Evolutionary conservation across 2,113 vertebrate genomes (phyloP).

Genomic region (Hyperopisus bebe): DNA sequence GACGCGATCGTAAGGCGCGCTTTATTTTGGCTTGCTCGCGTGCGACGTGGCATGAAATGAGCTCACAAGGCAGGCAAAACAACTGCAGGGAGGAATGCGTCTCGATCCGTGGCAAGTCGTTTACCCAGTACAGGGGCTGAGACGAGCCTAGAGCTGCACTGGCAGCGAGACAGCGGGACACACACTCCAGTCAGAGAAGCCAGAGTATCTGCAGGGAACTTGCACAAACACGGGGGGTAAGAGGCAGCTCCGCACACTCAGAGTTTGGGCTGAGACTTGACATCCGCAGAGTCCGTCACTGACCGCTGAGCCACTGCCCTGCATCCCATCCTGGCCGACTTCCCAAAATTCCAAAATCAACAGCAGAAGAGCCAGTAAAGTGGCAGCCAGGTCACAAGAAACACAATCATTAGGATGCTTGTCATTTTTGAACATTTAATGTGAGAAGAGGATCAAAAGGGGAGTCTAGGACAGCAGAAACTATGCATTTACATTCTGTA

Average conservation of each 20-base stretch:
- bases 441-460: not conserved
- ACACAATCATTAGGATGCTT: not conserved
- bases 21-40: not conserved
- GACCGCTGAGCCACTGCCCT: not conserved
- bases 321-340: not conserved
- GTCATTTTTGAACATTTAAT: not conserved
- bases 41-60: not conserved
- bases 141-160: not conserved
- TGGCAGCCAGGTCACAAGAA: not conserved
- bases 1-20: not conserved
- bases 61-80: not conserved
- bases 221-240: not conserved
- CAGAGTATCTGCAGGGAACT: not conserved
- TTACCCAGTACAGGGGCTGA: not conserved
- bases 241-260: not conserved
- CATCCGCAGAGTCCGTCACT: not conserved
- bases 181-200: not conserved
- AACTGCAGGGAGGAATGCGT: not conserved
- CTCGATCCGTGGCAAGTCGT: not conserved
- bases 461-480: not conserved
- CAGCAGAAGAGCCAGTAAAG: not conserved
- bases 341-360: not conserved
- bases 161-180: not conserved
- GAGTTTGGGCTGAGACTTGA: not conserved
- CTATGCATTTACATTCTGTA: not conserved